phyloP scores from a whole-genome alignment of 2,113 vertebrate species.

The Ammodramus savannarum region DNA sequence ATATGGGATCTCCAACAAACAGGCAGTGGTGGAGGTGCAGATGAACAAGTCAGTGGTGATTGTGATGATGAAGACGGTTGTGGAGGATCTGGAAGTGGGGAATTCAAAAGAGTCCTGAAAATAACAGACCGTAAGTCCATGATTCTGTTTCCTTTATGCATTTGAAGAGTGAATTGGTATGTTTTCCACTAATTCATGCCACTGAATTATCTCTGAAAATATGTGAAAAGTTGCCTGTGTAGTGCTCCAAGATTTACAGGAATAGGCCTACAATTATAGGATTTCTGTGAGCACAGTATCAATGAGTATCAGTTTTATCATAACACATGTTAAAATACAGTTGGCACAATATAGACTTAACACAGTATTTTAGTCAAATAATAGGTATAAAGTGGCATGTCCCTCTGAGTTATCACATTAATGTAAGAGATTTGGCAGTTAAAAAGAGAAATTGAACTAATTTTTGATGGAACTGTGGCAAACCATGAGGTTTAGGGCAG shows the following conservation, averaged over 20 bases:
- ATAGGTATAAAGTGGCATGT: background rate
- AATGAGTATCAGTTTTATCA: background rate
- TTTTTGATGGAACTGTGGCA: background rate
- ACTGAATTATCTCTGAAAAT: background rate
- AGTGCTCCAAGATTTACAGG: background rate
- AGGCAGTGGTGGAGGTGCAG: constrained; percentile 76
- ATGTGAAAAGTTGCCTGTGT: background rate
- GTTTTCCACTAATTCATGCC: background rate
- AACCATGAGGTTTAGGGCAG: background rate
- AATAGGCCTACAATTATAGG: background rate
- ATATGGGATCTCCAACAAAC: constrained; percentile 76
- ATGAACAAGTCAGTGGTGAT: constrained; percentile 79
- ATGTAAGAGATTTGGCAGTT: background rate
- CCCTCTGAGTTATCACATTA: background rate
- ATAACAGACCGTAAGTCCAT: constrained; percentile 79
- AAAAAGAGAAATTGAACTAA: background rate
- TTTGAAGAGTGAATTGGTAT: background rate
- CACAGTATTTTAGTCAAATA: background rate
- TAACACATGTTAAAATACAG: background rate
- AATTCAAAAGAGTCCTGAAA: constrained; percentile 68
- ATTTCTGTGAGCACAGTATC: background rate
- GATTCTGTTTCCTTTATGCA: background rate
- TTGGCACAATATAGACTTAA: background rate
- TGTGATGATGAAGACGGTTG: constrained; percentile 90
- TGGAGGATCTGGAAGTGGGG: constrained; percentile 78